Base-by-base conservation (phyloP, 2,113 vertebrate genomes). In the Platysteira castanea region DNA sequence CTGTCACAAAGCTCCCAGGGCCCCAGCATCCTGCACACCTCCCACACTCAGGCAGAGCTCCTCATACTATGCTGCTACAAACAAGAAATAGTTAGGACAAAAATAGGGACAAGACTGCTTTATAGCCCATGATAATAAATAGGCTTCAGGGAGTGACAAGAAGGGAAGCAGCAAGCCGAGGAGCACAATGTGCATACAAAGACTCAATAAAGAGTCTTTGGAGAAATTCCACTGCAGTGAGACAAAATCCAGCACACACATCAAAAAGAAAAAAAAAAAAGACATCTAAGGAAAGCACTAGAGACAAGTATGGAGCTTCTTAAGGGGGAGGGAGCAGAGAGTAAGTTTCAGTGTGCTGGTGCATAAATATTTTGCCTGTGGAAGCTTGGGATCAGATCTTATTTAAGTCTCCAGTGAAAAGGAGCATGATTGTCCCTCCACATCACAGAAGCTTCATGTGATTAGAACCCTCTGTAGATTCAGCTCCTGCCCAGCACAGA, bases 401-500 rank as follows among this genome's bases (percentile, higher is more conserved):
- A 78, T 92, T 82, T 73, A 90, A 68, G 49, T 91, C 76, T 93
- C 71, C 76, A 68, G 71, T 59, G 64, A 84, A 96, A 95, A 97
- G 44, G 4, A 86, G 67, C 21, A 0, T 76, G 74, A 80, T 11
- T 91, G 87, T 90, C 92, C 65, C 83, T 91, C 74, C 77, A 57
- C 41, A 93, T 90, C 46, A 91, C 5, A 87, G 59, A 46, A 84
- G 80, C 77, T 90, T 39, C 6, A 1, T 9, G 26, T 92, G 93
- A 89, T 92, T 59, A 68, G 75, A 88, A 64, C 26, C 71, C 91
- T 93, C 91, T 71, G 87, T 82, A 97, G 93, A 93, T 49, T 90
- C 88, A 75, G 73, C n/a, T 94, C 69, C 78, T 71, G 74, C 76
- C 27, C 83, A 57, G 80, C 83, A n/a, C 41, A 78, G 73, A 92